These are phyloP conservation scores for Torymus auratus DNA, from an alignment of 2,888 invertebrate genomes.

Conservation along the genomic window DNA sequence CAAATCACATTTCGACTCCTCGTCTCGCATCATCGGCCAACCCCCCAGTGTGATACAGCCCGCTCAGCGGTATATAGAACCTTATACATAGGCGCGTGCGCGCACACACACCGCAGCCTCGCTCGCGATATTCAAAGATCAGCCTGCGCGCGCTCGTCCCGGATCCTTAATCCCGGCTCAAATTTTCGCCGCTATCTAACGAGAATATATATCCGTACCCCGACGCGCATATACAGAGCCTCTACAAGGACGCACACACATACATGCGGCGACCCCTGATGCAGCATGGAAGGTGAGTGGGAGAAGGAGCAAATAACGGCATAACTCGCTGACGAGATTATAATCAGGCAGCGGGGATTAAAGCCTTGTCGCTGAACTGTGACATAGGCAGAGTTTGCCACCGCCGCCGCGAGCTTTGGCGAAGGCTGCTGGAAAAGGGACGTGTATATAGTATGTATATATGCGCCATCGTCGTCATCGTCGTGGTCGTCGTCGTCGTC, in stretches of 20 bases:
- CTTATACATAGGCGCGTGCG: no score
- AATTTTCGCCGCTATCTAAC: conserved; percentile 17
- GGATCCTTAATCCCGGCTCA: conserved; percentile 10
- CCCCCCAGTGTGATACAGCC: background rate
- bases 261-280: background rate
- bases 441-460: conserved; percentile 12
- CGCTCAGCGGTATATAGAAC: background rate
- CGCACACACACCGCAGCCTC: no score
- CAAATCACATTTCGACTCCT: no score
- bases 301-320: conserved; percentile 64
- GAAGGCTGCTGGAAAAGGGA: background rate
- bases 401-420: conserved; percentile 4
- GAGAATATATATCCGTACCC: background rate
- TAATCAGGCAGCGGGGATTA: conserved; percentile 74
- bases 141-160: background rate
- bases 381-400: conserved; percentile 60
- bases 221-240: no score
- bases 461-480: no score
- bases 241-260: background rate
- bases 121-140: background rate
- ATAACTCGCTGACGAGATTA: conserved; percentile 76
- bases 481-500: no score
- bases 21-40: background rate
- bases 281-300: conserved; percentile 38
- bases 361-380: conserved; percentile 65